Conservation (phyloP, 2,113 vertebrate species). For the Melanotaenia duboulayi region DNA sequence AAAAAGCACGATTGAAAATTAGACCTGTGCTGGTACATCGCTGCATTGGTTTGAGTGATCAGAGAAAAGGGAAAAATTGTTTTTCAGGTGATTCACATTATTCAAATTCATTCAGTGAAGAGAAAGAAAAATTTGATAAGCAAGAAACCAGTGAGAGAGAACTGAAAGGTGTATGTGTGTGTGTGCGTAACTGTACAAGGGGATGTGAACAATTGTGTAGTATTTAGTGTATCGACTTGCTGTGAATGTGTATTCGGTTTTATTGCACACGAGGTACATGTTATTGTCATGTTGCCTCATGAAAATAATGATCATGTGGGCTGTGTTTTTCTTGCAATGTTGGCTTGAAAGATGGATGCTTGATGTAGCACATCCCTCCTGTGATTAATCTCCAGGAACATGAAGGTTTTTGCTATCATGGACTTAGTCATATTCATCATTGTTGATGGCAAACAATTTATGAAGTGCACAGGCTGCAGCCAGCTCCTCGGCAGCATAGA, state of each 20-base stretch:
- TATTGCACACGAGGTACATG: constrained; percentile 4
- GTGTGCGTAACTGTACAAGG: background rate
- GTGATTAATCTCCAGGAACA: constrained; percentile 67
- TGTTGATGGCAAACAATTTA: constrained; percentile 51
- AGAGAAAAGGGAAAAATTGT: constrained; percentile 19
- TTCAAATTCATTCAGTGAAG: constrained; percentile 26
- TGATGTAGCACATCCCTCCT: constrained; percentile 36
- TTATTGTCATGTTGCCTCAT: constrained; percentile 39
- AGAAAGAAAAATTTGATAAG: constrained; percentile 5
- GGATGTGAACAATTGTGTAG: background rate
- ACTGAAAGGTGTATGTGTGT: background rate
- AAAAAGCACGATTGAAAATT: constrained; percentile 29
- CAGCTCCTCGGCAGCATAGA: constrained; percentile 18
- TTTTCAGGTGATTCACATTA: background rate
- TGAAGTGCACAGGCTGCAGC: constrained; percentile 38
- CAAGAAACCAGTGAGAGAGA: background rate
- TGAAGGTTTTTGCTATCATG: constrained; percentile 56
- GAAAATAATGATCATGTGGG: constrained; percentile 19
- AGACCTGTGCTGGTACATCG: constrained; percentile 6
- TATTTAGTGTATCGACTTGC: constrained; percentile 26
- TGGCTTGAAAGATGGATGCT: constrained; percentile 64
- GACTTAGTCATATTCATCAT: constrained; percentile 69
- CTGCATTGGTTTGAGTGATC: constrained; percentile 2
- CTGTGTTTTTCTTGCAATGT: constrained; percentile 35
- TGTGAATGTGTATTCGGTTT: constrained; percentile 15